Conservation (phyloP, 2,797 vertebrate species). For the Urocyon cinereoargenteus region DNA sequence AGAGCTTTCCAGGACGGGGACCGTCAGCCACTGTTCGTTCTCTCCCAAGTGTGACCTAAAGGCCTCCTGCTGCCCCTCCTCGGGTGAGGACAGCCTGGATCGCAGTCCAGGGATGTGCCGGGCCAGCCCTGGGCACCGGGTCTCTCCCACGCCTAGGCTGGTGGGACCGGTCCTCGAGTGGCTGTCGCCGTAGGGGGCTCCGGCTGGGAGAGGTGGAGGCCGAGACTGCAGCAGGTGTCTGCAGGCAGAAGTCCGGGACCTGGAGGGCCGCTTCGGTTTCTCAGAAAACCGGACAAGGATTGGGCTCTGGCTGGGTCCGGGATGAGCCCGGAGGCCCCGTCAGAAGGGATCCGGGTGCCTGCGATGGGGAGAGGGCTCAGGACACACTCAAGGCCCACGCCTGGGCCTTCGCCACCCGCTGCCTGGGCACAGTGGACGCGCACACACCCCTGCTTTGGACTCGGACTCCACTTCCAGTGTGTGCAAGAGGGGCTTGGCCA, state of each 20-base stretch:
- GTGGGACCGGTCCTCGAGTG: too few species aligned
- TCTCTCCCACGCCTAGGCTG: fast-evolving
- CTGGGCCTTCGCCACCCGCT: not conserved
- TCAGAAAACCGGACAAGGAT: not conserved
- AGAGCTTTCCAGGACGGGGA: not conserved
- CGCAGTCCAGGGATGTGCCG: not conserved
- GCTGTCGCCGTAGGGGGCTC: not conserved
- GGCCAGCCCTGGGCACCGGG: not conserved
- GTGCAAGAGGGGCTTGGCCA: not conserved
- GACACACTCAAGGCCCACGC: not conserved
- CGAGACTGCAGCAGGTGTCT: not conserved
- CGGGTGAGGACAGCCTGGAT: not conserved
- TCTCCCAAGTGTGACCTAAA: not conserved
- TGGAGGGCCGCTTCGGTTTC: not conserved
- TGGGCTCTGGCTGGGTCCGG: not conserved
- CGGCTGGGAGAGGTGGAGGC: too few species aligned
- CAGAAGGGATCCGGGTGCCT: not conserved
- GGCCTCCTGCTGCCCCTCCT: not conserved
- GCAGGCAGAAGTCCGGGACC: not conserved
- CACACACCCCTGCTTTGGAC: not conserved
- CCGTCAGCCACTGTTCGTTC: not conserved
- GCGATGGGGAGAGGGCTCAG: not conserved
- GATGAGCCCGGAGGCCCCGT: not conserved
- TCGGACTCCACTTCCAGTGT: not conserved
- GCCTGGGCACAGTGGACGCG: too few species aligned